Conservation (phyloP, 2,113 vertebrate species). For the Gavia stellata region DNA sequence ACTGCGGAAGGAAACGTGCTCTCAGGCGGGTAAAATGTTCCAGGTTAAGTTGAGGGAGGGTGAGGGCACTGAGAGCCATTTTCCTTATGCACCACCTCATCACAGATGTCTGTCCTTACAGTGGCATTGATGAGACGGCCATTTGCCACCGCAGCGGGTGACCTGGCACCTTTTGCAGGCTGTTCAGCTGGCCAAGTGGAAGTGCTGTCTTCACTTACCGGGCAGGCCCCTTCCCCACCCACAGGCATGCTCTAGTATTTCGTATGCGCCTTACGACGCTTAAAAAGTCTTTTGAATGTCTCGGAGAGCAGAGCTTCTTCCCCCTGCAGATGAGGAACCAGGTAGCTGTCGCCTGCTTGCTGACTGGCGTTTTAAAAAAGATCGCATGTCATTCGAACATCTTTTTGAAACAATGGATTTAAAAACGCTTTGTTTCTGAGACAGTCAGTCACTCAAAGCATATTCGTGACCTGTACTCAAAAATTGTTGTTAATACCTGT, state of each 20-base stretch:
- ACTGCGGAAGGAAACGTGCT: accelerated
- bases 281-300: background rate
- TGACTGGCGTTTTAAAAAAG: background rate
- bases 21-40: accelerated
- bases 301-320: background rate
- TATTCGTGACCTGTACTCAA: background rate
- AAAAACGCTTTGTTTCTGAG: background rate
- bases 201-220: background rate
- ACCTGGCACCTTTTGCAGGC: background rate
- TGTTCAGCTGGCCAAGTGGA: background rate
- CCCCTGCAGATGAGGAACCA: background rate
- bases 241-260: background rate
- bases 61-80: background rate
- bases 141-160: background rate
- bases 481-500: background rate
- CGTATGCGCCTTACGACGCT: background rate
- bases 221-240: background rate
- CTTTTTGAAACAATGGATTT: background rate
- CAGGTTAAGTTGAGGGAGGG: background rate
- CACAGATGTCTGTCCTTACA: background rate
- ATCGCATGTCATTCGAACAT: accelerated
- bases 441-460: background rate
- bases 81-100: background rate
- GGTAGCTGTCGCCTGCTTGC: background rate
- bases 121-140: background rate